Base-by-base conservation (phyloP, 2,888 invertebrate species). In the Thera britannica region DNA sequence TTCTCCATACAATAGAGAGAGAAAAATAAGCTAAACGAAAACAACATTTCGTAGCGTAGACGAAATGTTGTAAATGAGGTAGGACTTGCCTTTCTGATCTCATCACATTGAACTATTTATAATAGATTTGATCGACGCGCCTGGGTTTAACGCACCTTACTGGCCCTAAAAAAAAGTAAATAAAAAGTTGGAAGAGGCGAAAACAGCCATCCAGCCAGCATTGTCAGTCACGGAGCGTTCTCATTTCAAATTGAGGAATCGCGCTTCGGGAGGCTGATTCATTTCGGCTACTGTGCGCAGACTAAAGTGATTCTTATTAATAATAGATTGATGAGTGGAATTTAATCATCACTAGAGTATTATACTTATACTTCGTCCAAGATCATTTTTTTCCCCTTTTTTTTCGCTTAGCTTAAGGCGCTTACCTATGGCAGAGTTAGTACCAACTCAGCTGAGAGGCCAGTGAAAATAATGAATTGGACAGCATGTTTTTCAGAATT, bases 131-230 rank as follows among this genome's bases (percentile, higher is more conserved):
- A 67, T 71, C 67, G 62, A 62, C 63, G 65, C 63, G 62, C 46
- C 38, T 61, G 67, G 61, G 74, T 69, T 77, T 75, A 72, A 75
- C 69, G 75, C 57, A 62, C 75, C 41, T 71, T 77, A 79, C 77
- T 76, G 76, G 69, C 76, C 75, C 71, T 75, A 72, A 80, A 86
- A 84, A 83, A 83, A 79, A 65, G 67, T 70, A 78, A 76, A 78
- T 70, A 77, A 80, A 82, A 75, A 76, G 67, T 67, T 71, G 78
- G 79, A 76, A 77, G 78, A 68, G 55, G 74, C 70, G 67, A 79
- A 78, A 73, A 71, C 73, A 72, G 70, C 75, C 23, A 76, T 76
- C 61, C 65, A 55, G 58, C 63, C 57, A 71, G 74, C 80, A 79
- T 79, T 80, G 81, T 79, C 69, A 79, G 79, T 81, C 80, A 83